phyloP scores from a whole-genome alignment of 2,113 vertebrate species.

The Oreochromis tanganicae region DNA sequence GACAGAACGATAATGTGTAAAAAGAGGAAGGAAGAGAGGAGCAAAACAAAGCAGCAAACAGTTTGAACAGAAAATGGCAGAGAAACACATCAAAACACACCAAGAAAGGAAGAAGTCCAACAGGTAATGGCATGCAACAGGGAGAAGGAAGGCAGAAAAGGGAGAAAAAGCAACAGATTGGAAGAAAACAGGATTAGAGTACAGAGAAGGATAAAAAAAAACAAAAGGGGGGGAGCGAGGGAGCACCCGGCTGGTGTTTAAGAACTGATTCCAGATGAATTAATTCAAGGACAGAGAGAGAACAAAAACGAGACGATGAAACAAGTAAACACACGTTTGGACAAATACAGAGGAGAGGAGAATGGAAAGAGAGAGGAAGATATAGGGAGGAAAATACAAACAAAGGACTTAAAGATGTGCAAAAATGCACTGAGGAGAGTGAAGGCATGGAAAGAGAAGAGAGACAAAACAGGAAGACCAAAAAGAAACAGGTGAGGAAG shows the following conservation, averaged over 20 bases:
- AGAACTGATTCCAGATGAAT: conserved; percentile 30
- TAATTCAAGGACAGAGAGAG: conserved; percentile 41
- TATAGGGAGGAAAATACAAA: background rate
- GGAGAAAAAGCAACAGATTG: background rate
- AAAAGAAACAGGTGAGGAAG: background rate
- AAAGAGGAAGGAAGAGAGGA: background rate
- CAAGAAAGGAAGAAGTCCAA: background rate
- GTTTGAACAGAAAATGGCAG: background rate
- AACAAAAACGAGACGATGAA: conserved; percentile 7
- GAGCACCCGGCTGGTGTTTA: conserved; percentile 1
- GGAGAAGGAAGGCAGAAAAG: background rate
- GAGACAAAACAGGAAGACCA: accelerated
- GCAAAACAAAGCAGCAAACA: background rate
- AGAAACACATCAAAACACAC: background rate
- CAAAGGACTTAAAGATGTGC: background rate
- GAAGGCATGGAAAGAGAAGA: background rate
- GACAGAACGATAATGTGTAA: background rate
- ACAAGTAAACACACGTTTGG: conserved; percentile 15
- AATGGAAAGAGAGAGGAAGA: background rate
- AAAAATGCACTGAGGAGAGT: background rate
- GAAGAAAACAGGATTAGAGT: background rate
- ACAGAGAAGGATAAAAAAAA: background rate
- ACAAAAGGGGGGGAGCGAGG: background rate
- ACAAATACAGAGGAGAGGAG: background rate
- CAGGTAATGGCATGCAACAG: conserved; percentile 1